These are phyloP conservation scores for Ecliptopera silaceata DNA, from an alignment of 2,888 invertebrate species.

Conservation along the genomic window DNA sequence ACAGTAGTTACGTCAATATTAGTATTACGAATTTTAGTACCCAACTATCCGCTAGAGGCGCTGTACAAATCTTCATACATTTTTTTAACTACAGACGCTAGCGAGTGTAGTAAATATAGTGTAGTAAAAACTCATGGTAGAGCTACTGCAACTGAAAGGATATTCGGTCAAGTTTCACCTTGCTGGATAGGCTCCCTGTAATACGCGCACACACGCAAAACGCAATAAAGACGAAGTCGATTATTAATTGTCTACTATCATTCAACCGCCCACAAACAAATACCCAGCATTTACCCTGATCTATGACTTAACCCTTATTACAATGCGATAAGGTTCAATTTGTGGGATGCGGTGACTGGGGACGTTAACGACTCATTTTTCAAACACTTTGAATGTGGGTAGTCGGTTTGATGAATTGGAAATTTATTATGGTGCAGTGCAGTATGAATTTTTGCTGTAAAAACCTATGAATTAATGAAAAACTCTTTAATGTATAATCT, in stretches of 20 bases:
- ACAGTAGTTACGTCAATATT: no score
- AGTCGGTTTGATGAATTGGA: constrained; percentile 10
- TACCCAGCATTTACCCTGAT: constrained; percentile 55
- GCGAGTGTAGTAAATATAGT: no score
- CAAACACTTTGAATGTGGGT: constrained; percentile 19
- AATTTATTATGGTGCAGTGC: constrained; percentile 7
- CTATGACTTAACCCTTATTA: constrained; percentile 54
- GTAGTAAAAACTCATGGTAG: no score
- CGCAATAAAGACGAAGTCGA: constrained; percentile 53
- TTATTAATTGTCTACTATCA: constrained; percentile 61
- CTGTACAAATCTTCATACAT: no score
- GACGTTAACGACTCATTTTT: constrained; percentile 34
- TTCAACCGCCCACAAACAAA: constrained; percentile 63
- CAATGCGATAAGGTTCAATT: constrained; percentile 31
- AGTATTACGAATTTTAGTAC: no score
- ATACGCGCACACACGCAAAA: constrained; percentile 36
- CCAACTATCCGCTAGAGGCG: no score
- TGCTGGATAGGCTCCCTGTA: no score
- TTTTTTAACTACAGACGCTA: no score
- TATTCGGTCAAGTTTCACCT: no score
- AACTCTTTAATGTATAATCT: no score
- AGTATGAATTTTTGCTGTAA: constrained; percentile 14
- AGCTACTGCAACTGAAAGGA: no score
- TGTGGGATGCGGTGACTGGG: constrained; percentile 19
- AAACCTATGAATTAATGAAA: no score